Evolutionary conservation across 2,888 invertebrate species (phyloP).

Genomic region (Cryptocephalus primarius): DNA sequence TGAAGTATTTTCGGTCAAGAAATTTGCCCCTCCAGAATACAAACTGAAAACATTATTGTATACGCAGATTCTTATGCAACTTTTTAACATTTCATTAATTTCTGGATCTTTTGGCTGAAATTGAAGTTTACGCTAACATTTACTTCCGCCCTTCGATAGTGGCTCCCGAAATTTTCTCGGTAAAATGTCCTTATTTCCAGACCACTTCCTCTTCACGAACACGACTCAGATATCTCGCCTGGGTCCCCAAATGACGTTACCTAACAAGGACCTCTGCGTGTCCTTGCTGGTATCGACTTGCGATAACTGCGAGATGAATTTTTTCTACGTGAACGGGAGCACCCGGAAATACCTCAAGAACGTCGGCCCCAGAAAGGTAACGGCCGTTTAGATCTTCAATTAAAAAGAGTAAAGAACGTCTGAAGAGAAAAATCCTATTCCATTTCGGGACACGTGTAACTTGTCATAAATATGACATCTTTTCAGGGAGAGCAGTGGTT

Average conservation of each 20-base stretch:
- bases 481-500: slow-evolving; percentile 25
- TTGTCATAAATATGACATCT: no score
- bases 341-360: slow-evolving; percentile 15
- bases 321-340: slow-evolving; percentile 21
- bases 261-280: slow-evolving; percentile 25
- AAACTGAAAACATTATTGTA: no score
- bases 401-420: no score
- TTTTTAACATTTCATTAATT: no score
- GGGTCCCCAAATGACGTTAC: slow-evolving; percentile 24
- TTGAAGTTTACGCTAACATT: no score
- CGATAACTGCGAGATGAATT: slow-evolving; percentile 24
- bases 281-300: slow-evolving; percentile 27
- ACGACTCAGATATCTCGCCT: slow-evolving; percentile 23
- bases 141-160: no score
- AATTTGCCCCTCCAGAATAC: no score
- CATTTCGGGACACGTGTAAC: slow-evolving; percentile 21
- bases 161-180: no score
- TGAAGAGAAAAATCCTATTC: no score
- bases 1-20: no score
- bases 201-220: slow-evolving; percentile 28
- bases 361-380: slow-evolving; percentile 13
- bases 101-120: no score
- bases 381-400: not conserved
- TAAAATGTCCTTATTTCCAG: slow-evolving; percentile 17
- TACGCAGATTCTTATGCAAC: no score